Evolutionary conservation across 2,888 invertebrate genomes (phyloP), one percentile per base, ranked within the genome.

Genomic region (Nemapogon koenigi): DNA sequence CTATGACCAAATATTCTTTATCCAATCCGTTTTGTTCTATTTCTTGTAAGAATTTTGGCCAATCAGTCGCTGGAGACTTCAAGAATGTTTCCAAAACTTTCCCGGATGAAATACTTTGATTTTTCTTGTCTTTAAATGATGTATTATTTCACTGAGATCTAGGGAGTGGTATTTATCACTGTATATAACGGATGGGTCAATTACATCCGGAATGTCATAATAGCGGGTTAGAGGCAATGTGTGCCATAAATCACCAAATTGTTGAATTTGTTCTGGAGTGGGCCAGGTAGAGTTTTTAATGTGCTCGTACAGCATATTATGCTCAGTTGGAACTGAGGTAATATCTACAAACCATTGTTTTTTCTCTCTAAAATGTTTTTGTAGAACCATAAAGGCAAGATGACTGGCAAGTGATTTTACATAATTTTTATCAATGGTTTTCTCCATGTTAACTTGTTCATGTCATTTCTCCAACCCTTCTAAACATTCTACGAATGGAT

Each of bases 381-480:
- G 13, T n/a, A 31, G n/a, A 14, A 31, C 31, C 3, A 31, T 16
- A 16, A 16, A 31, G 4, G 31, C 15, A 4, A 31, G 16, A 16
- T 31, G 15, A 31, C 31, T 31, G 4, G 31, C 31, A 7, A 31
- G 11, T 16, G 3, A 15, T 4, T 14, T 31, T 15, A 4, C 16
- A 31, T 31, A 31, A 28, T 28, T n/a, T 15, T 31, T 8, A 16
- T 31, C 31, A 31, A 31, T 15, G 3, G 13, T 4, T 16, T 31
- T 31, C 16, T 14, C 4, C 4, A 7, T 4, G 16, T 14, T 31
- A n/a, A 16, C 16, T 31, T 16, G 31, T 14, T 31, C 31, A 4
- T 16, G 4, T 4, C 13, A 15, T 15, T 31, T 31, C 6, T 13
- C 4, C n/a, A 31, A 15, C n/a, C 31, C 31, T 31, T 31, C 16